Evolutionary conservation across 2,888 invertebrate species (phyloP).

Genomic region (Isoperla grammatica): DNA sequence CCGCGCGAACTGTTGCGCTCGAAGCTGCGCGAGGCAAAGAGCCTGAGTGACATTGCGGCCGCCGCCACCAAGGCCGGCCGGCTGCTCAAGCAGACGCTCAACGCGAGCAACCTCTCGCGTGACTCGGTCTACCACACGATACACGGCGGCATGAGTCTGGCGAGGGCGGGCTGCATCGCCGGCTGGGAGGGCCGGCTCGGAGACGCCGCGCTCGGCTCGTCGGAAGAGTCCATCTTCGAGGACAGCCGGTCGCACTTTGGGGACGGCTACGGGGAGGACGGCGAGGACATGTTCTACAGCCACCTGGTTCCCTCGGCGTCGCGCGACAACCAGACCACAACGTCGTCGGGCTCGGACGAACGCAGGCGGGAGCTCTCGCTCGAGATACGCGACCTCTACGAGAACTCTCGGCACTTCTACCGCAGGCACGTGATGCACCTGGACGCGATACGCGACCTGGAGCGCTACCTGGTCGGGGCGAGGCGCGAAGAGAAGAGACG

Average conservation of each 20-base stretch:
- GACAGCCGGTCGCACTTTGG: constrained; percentile 6
- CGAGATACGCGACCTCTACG: no score
- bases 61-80: neutral
- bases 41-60: constrained; percentile 41
- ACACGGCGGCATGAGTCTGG: constrained; percentile 38
- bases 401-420: neutral
- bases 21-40: constrained; percentile 43
- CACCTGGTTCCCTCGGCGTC: constrained; percentile 25
- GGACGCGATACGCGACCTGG: neutral
- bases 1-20: constrained; percentile 31
- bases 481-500: no score
- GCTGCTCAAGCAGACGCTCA: neutral
- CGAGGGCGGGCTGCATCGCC: neutral
- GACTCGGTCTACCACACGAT: constrained; percentile 42
- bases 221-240: constrained; percentile 5
- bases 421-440: neutral
- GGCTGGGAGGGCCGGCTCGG: neutral
- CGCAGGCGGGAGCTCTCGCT: neutral
- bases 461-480: no score
- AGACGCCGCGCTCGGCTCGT: neutral
- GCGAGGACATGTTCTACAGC: constrained; percentile 27
- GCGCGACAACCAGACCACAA: neutral
- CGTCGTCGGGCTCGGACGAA: neutral
- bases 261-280: neutral
- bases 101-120: neutral